These are phyloP conservation scores for Ochropacha duplaris DNA, from an alignment of 2,888 invertebrate species.

Conservation along the genomic window DNA sequence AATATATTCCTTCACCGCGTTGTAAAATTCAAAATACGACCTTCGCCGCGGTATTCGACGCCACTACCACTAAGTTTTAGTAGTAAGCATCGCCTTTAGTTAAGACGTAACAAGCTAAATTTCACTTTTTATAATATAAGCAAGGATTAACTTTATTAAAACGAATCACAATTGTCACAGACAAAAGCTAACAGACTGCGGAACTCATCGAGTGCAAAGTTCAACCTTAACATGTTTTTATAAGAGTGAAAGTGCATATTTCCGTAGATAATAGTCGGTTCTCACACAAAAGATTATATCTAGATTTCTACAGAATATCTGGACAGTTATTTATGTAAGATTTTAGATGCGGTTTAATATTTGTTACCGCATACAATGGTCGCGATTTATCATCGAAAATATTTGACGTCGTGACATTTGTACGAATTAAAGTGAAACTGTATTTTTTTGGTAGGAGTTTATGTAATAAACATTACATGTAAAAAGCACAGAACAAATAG, in stretches of 20 bases:
- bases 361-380: no score
- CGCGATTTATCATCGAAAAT: background rate
- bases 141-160: background rate
- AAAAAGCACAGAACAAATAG: no score
- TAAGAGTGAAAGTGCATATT: background rate
- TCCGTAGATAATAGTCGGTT: background rate
- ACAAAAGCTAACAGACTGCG: background rate
- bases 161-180: background rate
- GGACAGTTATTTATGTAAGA: background rate
- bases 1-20: no score
- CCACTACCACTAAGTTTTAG: no score
- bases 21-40: no score
- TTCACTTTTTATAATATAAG: background rate
- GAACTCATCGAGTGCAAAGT: background rate
- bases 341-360: background rate
- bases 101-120: background rate
- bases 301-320: background rate
- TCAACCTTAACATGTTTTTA: background rate
- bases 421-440: background rate
- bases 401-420: background rate
- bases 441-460: background rate
- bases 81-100: no score
- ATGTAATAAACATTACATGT: no score
- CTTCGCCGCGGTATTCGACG: no score
- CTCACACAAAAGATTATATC: background rate